Percentiles rank a stretch among this genome's conserved stretches.
Evolutionary conservation across 2,888 invertebrate species (phyloP).

Genomic region (Rhingia rostrata): DNA sequence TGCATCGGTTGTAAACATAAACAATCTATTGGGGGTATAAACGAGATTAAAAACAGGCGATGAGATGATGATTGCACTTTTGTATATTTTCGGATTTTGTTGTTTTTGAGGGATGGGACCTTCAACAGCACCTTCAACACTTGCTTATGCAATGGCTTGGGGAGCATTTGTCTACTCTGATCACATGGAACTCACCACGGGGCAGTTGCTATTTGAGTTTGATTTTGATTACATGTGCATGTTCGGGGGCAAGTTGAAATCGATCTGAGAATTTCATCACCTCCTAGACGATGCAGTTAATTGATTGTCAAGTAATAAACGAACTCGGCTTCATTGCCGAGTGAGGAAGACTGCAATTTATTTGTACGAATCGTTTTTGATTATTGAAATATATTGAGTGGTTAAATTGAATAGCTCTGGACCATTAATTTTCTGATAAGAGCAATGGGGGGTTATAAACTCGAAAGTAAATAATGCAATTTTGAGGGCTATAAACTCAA

Average conservation of each 20-base stretch:
- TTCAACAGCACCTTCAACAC: background rate
- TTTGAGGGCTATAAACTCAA: no score
- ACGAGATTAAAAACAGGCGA: conserved; percentile 5
- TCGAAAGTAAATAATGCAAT: no score
- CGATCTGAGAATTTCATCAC: conserved; percentile 10
- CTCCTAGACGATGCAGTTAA: background rate
- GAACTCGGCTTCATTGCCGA: no score
- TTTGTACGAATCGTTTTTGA: no score
- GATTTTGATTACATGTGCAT: background rate
- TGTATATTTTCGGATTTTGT: background rate
- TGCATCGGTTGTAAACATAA: conserved; percentile 17
- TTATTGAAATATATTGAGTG: no score
- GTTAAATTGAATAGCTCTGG: no score
- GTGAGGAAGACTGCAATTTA: no score
- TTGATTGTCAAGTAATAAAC: no score
- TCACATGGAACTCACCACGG: background rate
- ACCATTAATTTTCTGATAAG: no score
- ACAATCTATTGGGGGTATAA: conserved; percentile 50
- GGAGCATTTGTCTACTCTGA: background rate
- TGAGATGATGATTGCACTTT: background rate
- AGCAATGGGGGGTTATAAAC: no score
- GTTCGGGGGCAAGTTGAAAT: conserved; percentile 2
- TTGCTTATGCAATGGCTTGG: conserved; percentile 1
- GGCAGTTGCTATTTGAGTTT: background rate
- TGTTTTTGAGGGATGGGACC: background rate